These are phyloP conservation scores for Oryzias celebensis DNA, from an alignment of 2,113 vertebrate species.

Conservation along the genomic window DNA sequence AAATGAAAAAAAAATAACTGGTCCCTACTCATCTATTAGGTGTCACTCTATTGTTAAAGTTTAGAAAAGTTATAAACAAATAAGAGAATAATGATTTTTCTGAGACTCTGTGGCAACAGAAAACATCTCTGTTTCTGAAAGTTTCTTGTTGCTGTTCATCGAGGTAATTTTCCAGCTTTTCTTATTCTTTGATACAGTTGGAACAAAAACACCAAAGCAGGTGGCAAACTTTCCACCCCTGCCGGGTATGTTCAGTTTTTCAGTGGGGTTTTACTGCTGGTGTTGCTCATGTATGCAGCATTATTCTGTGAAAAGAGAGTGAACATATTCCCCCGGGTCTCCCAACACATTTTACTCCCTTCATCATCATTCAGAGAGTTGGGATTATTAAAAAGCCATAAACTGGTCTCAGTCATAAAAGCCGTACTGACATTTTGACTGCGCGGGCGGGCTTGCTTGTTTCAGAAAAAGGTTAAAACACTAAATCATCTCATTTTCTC, in stretches of 20 bases:
- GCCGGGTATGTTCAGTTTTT: neutral
- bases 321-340: neutral
- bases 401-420: slow-evolving; percentile 5
- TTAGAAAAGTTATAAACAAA: too few species aligned
- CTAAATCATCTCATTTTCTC: too few species aligned
- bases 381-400: slow-evolving; percentile 12
- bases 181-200: too few species aligned
- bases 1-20: too few species aligned
- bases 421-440: slow-evolving; percentile 8
- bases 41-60: too few species aligned
- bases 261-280: neutral
- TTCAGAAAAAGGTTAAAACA: slow-evolving; percentile 9
- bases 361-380: neutral
- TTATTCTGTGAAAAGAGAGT: neutral
- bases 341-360: neutral
- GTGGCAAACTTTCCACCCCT: neutral
- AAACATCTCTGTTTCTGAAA: too few species aligned
- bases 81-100: too few species aligned
- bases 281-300: neutral
- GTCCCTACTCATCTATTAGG: too few species aligned
- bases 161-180: too few species aligned
- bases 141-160: too few species aligned
- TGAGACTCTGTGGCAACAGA: too few species aligned
- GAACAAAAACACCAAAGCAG: neutral
- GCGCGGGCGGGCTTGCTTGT: neutral